Conservation (phyloP, 2,797 vertebrate species). For the Gadopsis marmoratus region DNA sequence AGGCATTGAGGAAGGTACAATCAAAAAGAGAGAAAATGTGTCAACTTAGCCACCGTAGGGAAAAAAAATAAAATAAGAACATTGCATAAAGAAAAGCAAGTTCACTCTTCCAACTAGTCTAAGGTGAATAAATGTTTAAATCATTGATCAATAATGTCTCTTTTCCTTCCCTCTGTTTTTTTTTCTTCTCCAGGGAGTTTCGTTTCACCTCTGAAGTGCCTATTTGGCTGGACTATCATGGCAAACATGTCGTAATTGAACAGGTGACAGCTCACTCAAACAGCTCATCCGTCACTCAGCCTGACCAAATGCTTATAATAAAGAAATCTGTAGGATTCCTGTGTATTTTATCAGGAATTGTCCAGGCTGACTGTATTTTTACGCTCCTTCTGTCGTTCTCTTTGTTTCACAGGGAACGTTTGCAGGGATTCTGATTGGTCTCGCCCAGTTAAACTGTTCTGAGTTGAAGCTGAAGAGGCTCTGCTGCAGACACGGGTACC, state of each 20-base stretch:
- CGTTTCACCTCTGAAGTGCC: slow-evolving; percentile 96
- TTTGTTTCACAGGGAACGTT: slow-evolving; percentile 89
- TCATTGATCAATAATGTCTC: not conserved
- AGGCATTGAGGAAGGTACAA: not conserved
- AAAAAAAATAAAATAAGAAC: no score
- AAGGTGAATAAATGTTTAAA: not conserved
- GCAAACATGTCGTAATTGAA: slow-evolving; percentile 93
- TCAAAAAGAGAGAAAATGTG: not conserved
- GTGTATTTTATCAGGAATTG: not conserved
- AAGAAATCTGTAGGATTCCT: not conserved
- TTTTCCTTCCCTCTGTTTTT: not conserved
- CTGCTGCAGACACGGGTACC: slow-evolving; percentile 93
- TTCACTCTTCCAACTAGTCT: not conserved
- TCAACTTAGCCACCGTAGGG: no score
- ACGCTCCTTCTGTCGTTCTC: slow-evolving; percentile 3
- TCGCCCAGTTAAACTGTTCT: slow-evolving; percentile 95
- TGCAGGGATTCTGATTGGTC: slow-evolving; percentile 93
- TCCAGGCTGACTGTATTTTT: not conserved
- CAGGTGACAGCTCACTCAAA: slow-evolving; percentile 83
- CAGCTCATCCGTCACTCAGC: not conserved
- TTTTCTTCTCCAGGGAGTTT: slow-evolving; percentile 87
- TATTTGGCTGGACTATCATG: slow-evolving; percentile 95
- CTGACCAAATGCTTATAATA: not conserved
- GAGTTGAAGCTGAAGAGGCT: slow-evolving; percentile 94
- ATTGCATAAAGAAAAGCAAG: no score